Evolutionary conservation across 2,113 vertebrate genomes (phyloP).

Genomic region (Hippocampus mohnikei): DNA sequence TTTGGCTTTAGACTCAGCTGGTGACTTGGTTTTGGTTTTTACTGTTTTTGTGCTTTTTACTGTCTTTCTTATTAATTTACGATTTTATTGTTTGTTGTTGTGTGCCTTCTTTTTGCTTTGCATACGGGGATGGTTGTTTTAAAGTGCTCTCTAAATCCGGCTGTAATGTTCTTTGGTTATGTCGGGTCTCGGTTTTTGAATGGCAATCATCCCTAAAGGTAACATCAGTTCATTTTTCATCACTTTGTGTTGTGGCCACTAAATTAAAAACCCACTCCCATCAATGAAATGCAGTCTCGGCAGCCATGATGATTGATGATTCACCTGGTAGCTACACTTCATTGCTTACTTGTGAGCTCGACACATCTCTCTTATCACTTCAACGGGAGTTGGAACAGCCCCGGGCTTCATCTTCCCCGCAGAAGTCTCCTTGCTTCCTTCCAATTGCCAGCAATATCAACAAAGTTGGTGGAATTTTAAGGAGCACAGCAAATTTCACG

Average conservation of each 20-base stretch:
- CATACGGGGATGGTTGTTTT: too few species aligned
- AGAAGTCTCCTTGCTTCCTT: constrained; percentile 7
- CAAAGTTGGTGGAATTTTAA: constrained; percentile 29
- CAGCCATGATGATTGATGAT: constrained; percentile 34
- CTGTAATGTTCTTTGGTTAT: not conserved
- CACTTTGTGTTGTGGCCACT: constrained; percentile 32
- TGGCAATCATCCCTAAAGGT: not conserved
- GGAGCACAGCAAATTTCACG: constrained; percentile 10
- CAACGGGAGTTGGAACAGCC: constrained; percentile 24
- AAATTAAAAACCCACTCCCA: constrained; percentile 38
- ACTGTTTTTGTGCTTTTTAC: too few species aligned
- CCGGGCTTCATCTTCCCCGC: constrained; percentile 11
- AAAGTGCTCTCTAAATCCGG: not conserved
- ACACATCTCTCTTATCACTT: constrained; percentile 15
- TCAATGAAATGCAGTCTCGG: constrained; percentile 44
- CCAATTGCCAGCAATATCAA: constrained; percentile 16
- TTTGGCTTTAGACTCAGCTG: too few species aligned
- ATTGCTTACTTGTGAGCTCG: constrained; percentile 18
- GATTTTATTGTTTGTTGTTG: too few species aligned
- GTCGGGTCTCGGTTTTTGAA: not conserved
- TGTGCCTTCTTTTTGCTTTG: too few species aligned
- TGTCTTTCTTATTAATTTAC: too few species aligned
- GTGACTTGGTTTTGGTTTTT: too few species aligned
- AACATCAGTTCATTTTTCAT: constrained; percentile 20
- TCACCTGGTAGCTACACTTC: constrained; percentile 29